phyloP scores from a whole-genome alignment of 2,113 vertebrate species.

The Grus americana region DNA sequence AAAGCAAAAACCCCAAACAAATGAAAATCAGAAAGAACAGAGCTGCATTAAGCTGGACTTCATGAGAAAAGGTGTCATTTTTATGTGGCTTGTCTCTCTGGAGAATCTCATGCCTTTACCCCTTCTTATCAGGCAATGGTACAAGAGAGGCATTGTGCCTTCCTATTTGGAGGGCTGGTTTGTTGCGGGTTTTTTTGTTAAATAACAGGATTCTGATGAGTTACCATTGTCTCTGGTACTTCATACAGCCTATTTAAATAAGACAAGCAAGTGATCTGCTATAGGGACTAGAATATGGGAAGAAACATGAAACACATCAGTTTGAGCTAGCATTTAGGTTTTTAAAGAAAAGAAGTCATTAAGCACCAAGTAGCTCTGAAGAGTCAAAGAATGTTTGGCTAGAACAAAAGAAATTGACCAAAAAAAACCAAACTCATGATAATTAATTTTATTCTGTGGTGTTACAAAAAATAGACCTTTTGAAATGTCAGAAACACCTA shows the following conservation, averaged over 20 bases:
- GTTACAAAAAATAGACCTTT: neutral
- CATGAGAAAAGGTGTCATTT: neutral
- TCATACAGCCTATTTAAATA: neutral
- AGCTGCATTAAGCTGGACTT: neutral
- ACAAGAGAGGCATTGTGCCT: neutral
- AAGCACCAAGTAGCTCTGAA: neutral
- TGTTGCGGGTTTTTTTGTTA: neutral
- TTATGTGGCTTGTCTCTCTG: neutral
- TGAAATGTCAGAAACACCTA: neutral
- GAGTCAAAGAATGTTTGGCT: neutral
- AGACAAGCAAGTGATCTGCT: neutral
- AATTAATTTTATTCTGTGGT: neutral
- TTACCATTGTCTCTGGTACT: neutral
- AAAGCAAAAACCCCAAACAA: neutral
- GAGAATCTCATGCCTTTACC: neutral
- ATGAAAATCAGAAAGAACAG: neutral
- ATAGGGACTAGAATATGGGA: neutral
- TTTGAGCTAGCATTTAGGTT: neutral
- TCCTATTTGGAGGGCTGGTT: neutral
- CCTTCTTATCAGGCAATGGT: neutral
- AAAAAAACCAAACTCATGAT: neutral
- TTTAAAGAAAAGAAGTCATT: neutral
- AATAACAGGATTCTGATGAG: neutral
- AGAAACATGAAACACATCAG: neutral
- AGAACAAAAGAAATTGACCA: neutral